phyloP scores from a whole-genome alignment of 2,888 invertebrate species.

The Theretra japonica region DNA sequence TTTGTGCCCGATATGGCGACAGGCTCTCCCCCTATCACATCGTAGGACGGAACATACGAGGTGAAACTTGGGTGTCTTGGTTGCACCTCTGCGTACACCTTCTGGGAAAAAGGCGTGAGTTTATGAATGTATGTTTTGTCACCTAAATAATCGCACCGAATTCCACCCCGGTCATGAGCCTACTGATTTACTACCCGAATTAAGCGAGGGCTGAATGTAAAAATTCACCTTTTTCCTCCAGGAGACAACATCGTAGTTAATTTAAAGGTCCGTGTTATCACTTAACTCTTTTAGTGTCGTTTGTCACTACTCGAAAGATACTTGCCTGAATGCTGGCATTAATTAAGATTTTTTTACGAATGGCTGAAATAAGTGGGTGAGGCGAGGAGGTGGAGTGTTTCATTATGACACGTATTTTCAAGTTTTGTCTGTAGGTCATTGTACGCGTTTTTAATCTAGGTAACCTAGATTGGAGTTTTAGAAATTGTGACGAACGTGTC shows the following conservation, averaged over 20 bases:
- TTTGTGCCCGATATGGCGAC: no score
- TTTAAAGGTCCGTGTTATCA: conserved; percentile 46
- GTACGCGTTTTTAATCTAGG: conserved; percentile 6
- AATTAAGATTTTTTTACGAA: conserved; percentile 3
- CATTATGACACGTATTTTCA: not conserved
- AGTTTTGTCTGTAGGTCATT: not conserved
- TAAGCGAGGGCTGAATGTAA: conserved; percentile 30
- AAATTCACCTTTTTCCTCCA: conserved; percentile 22
- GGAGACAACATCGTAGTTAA: conserved; percentile 39
- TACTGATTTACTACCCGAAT: conserved; percentile 34
- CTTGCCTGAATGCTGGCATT: not conserved
- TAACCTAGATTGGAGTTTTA: not conserved
- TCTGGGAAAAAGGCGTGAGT: no score
- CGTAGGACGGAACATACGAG: no score
- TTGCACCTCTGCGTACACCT: no score
- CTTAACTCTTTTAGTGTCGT: conserved; percentile 40
- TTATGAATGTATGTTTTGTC: not conserved
- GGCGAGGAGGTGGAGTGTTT: not conserved
- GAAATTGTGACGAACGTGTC: not conserved
- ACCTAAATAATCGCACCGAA: not conserved
- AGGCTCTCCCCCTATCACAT: no score
- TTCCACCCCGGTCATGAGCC: not conserved
- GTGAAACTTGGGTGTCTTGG: no score
- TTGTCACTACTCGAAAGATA: conserved; percentile 3
- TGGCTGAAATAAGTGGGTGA: conserved; percentile 5